Percentiles rank a stretch among this genome's conserved stretches.
Evolutionary conservation across 2,113 vertebrate species (phyloP).

Genomic region (Rhinolophus sinicus): DNA sequence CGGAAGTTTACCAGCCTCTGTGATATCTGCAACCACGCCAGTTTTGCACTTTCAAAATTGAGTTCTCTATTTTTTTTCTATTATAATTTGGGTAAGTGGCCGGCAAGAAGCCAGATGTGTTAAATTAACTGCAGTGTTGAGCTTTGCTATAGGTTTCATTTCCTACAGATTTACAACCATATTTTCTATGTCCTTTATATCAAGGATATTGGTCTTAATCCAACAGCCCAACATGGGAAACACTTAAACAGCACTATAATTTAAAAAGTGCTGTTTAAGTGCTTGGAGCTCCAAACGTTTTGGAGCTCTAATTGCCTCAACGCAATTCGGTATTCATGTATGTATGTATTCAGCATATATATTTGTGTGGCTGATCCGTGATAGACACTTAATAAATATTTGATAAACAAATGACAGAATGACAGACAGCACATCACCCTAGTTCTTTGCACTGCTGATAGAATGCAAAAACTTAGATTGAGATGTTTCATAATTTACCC

Average conservation of each 20-base stretch:
- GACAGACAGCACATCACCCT: not conserved
- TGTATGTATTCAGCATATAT: not conserved
- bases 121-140: not conserved
- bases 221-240: not conserved
- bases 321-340: not conserved
- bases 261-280: too few relatives aligned
- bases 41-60: not conserved
- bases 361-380: not conserved
- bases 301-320: not conserved
- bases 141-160: not conserved
- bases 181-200: not conserved
- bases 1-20: not conserved
- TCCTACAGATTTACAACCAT: not conserved
- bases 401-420: not conserved
- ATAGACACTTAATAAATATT: not conserved
- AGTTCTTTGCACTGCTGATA: not conserved
- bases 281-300: too few relatives aligned
- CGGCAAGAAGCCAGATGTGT: not conserved
- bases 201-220: not conserved
- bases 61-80: not conserved
- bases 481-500: conserved; percentile 45
- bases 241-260: conserved; percentile 21
- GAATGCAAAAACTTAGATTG: not conserved
- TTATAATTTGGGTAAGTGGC: not conserved
- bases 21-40: not conserved